phyloP scores from a whole-genome alignment of 2,888 invertebrate species.

The Octonoba sinensis region DNA sequence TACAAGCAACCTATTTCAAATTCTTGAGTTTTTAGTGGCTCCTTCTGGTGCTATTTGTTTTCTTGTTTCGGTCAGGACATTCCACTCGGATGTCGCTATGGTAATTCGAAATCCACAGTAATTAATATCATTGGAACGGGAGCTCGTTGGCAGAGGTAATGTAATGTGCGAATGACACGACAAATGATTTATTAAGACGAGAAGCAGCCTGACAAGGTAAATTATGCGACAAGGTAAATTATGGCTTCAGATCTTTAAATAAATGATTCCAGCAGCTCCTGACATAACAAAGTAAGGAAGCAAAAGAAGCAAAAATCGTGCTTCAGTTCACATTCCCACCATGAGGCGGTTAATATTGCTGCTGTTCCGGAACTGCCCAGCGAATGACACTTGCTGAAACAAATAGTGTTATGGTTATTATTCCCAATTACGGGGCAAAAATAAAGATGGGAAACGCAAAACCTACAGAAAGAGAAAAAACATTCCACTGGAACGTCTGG shows the following conservation, averaged over 20 bases:
- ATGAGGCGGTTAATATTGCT: neutral
- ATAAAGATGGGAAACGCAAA: no score
- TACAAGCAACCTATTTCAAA: no score
- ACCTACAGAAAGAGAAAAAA: neutral
- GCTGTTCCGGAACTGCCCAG: neutral
- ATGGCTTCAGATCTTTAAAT: constrained; percentile 42
- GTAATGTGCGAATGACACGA: constrained; percentile 50
- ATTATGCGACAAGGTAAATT: constrained; percentile 46
- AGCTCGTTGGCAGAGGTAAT: constrained; percentile 37
- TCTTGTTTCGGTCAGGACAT: neutral
- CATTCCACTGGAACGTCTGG: neutral
- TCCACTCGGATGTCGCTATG: constrained; percentile 10
- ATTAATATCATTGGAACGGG: constrained; percentile 35
- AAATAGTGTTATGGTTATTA: constrained; percentile 11
- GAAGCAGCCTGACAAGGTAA: constrained; percentile 45
- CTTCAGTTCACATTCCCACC: neutral
- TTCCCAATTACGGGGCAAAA: no score
- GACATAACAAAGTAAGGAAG: no score
- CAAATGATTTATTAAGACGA: constrained; percentile 54
- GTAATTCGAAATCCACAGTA: constrained; percentile 19
- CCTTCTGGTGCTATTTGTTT: no score
- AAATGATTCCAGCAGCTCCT: constrained; percentile 35
- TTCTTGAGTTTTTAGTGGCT: no score
- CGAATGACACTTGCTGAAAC: constrained; percentile 35
- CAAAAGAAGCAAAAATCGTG: constrained; percentile 21